Conservation (phyloP, 1,140 invertebrate species). For the Holotrichia oblita region DNA sequence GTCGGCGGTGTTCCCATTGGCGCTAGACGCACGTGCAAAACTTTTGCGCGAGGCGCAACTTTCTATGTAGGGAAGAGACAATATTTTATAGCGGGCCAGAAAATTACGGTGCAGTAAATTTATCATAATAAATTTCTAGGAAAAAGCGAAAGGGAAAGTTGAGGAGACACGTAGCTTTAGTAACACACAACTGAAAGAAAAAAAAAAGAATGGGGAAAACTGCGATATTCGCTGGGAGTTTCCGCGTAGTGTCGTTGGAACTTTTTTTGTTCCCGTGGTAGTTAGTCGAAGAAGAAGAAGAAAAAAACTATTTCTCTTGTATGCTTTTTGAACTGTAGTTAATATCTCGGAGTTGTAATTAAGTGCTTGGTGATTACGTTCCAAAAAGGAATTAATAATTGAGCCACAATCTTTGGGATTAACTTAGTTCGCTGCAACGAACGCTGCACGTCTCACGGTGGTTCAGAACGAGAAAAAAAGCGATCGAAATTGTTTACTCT, state of each 20-base stretch:
- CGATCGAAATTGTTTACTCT: too few species aligned
- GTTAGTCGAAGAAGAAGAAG: neutral
- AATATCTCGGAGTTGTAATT: neutral
- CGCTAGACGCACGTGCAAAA: neutral
- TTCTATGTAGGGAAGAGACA: neutral
- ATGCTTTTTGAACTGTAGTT: constrained; percentile 8
- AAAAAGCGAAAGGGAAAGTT: neutral
- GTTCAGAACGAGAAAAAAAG: too few species aligned
- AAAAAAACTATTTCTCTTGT: neutral
- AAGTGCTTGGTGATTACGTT: too few species aligned
- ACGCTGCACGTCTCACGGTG: too few species aligned
- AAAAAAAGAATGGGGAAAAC: too few species aligned
- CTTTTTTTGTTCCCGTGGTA: neutral
- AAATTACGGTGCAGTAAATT: neutral
- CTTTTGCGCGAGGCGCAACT: neutral
- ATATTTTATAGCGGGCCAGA: neutral
- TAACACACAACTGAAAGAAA: too few species aligned
- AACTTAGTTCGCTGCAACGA: too few species aligned
- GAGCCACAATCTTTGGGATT: too few species aligned
- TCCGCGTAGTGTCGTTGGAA: neutral
- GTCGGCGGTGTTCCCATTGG: neutral
- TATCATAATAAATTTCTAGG: constrained; percentile 18
- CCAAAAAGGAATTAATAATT: too few species aligned
- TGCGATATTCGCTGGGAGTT: neutral
- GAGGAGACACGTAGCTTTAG: neutral